These are phyloP conservation scores for Drosophila dunni DNA, from an alignment of 1,140 invertebrate genomes.

Conservation along the genomic window DNA sequence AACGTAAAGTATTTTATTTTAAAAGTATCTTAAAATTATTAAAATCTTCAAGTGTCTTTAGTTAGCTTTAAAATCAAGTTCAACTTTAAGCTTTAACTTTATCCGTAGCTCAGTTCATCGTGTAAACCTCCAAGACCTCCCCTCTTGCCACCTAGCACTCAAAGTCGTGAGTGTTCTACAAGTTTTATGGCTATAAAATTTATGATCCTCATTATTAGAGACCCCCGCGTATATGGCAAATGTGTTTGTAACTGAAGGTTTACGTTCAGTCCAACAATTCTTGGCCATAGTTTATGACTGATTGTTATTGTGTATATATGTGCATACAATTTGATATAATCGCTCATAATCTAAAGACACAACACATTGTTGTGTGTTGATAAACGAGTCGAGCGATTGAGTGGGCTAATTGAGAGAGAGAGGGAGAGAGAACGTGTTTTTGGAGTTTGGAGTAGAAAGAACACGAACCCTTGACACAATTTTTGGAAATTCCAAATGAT, in stretches of 20 bases:
- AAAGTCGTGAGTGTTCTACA: constrained; percentile 11
- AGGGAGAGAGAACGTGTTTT: background rate
- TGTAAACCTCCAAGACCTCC: no score
- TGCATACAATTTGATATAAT: background rate
- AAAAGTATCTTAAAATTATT: no score
- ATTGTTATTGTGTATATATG: constrained; percentile 8
- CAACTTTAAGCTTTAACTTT: no score
- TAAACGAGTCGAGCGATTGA: constrained; percentile 4
- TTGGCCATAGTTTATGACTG: constrained; percentile 9
- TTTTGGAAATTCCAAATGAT: background rate
- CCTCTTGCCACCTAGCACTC: background rate
- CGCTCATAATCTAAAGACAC: background rate
- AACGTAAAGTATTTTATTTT: no score
- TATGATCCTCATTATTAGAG: constrained; percentile 10
- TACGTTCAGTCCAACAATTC: background rate
- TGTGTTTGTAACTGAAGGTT: background rate
- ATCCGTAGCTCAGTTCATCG: no score
- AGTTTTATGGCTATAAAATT: constrained; percentile 18
- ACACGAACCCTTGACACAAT: constrained; percentile 11
- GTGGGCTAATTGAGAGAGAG: constrained; percentile 12
- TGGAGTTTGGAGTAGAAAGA: background rate
- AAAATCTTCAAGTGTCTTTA: no score
- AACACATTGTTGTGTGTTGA: background rate
- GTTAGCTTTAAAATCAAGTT: no score
- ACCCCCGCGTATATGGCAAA: constrained; percentile 10